Conservation (phyloP, 23 tunicate genomes). For the Styela clava region DNA sequence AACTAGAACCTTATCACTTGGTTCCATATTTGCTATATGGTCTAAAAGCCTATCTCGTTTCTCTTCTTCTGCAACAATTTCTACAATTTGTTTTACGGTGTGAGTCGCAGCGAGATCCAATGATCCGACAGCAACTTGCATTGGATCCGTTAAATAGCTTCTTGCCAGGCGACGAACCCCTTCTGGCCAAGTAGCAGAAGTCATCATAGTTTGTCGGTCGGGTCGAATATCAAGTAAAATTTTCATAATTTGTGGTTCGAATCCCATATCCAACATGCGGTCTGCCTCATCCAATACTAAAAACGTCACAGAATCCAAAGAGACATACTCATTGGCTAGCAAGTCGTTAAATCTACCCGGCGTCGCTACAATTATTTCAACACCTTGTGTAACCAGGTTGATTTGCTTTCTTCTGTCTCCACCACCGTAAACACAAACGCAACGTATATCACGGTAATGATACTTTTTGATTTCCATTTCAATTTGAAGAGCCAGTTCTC, state of each 20-base stretch:
- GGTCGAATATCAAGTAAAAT: conserved; percentile 80
- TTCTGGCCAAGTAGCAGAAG: conserved; percentile 99
- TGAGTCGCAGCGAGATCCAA: conserved; percentile 87
- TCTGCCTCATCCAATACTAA: conserved; percentile 98
- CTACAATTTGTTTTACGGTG: conserved; percentile 83
- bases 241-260: conserved; percentile 92
- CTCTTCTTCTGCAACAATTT: conserved; percentile 73
- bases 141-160: conserved; percentile 71
- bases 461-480: conserved; percentile 82
- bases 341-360: conserved; percentile 97
- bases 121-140: conserved; percentile 84
- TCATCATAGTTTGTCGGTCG: conserved; percentile 95
- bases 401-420: conserved; percentile 75
- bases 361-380: conserved; percentile 91
- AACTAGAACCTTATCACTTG: conserved; percentile 64
- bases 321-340: conserved; percentile 42
- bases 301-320: conserved; percentile 58
- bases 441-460: conserved; percentile 61
- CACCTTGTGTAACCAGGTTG: conserved; percentile 53
- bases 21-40: conserved; percentile 57
- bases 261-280: conserved; percentile 98
- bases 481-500: conserved; percentile 96
- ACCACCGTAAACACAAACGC: conserved; percentile 96
- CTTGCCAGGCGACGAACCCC: conserved; percentile 69
- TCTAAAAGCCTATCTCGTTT: conserved; percentile 54